Evolutionary conservation across 2,888 invertebrate species (phyloP).

Genomic region (Suillia variegata): DNA sequence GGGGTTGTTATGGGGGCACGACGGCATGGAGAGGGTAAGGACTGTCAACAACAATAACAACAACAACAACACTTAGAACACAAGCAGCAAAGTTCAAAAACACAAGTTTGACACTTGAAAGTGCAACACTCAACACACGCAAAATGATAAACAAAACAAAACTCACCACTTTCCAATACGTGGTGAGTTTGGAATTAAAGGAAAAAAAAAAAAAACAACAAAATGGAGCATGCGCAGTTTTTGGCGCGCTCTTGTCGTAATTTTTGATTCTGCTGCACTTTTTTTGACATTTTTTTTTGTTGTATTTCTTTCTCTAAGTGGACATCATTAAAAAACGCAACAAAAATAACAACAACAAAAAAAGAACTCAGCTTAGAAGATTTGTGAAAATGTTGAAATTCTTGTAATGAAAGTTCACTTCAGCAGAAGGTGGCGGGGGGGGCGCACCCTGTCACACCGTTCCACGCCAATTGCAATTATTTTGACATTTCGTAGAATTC

Average conservation of each 20-base stretch:
- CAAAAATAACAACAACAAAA: too few species aligned
- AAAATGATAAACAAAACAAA: constrained; percentile 11
- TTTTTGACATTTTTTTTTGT: too few species aligned
- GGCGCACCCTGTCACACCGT: background rate
- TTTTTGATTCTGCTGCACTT: background rate
- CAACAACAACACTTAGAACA: constrained; percentile 13
- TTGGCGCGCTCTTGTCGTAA: too few species aligned
- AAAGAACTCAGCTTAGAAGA: background rate
- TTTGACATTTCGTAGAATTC: constrained; percentile 14
- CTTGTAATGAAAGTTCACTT: background rate
- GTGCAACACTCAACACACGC: constrained; percentile 21
- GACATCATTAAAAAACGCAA: too few species aligned
- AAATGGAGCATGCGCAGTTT: too few species aligned
- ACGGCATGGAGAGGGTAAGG: too few species aligned
- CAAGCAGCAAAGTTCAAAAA: constrained; percentile 34
- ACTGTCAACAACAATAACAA: too few species aligned
- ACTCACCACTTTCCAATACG: constrained; percentile 12
- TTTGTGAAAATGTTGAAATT: too few species aligned
- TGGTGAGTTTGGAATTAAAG: background rate
- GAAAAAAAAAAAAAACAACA: too few species aligned
- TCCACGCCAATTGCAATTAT: constrained; percentile 3
- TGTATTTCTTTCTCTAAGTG: too few species aligned
- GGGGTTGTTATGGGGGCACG: too few species aligned
- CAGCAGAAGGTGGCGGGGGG: background rate
- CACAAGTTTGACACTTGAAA: constrained; percentile 40